A percentile compares a stretch with the other conserved stretches of the same genome.
phyloP scores from a whole-genome alignment of 2,888 invertebrate species.

The Cantharis lateralis region DNA sequence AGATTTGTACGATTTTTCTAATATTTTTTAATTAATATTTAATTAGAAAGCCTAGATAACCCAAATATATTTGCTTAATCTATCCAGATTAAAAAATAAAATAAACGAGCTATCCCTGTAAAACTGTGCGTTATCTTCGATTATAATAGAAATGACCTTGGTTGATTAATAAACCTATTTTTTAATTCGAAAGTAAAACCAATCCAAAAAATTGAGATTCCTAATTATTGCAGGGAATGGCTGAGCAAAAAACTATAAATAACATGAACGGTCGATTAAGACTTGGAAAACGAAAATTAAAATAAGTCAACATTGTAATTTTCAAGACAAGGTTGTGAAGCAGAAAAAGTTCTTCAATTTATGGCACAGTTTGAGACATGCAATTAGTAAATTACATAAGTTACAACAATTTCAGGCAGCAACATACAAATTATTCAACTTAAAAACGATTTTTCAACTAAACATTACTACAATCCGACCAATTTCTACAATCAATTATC shows the following conservation, averaged over 20 bases:
- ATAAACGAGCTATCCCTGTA: too few species aligned
- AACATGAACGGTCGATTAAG: background rate
- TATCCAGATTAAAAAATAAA: too few species aligned
- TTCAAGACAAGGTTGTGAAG: background rate
- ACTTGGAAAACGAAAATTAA: background rate
- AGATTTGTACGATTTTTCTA: too few species aligned
- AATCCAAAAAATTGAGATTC: background rate
- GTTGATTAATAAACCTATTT: too few species aligned
- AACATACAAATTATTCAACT: slow-evolving; percentile 13
- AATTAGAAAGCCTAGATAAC: too few species aligned
- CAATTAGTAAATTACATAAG: slow-evolving; percentile 23
- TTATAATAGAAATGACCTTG: too few species aligned
- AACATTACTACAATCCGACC: slow-evolving; percentile 8
- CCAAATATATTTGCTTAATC: too few species aligned
- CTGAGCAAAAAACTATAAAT: background rate
- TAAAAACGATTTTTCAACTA: background rate
- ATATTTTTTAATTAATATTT: too few species aligned
- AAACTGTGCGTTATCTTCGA: too few species aligned
- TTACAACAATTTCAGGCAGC: slow-evolving; percentile 13
- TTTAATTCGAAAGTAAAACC: background rate
- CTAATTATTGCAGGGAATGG: background rate
- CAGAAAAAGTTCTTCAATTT: background rate
- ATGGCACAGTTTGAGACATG: slow-evolving; percentile 23
- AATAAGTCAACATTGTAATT: background rate
- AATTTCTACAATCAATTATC: background rate